Conservation (phyloP, 1,140 invertebrate species). For the Drosophila pruinosa region DNA sequence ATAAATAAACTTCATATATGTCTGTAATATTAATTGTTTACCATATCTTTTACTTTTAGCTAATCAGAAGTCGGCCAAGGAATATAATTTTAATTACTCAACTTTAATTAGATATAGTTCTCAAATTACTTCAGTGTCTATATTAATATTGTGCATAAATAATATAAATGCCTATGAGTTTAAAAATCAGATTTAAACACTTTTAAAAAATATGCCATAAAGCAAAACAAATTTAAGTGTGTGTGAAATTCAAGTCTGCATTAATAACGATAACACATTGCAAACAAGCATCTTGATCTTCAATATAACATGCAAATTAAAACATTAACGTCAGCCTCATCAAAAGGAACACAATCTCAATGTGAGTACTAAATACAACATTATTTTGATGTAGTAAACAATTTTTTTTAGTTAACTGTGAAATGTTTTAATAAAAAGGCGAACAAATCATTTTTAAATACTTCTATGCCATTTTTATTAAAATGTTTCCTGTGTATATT, state of each 20-base stretch:
- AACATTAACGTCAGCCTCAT: constrained; percentile 11
- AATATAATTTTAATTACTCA: constrained; percentile 13
- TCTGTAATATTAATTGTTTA: neutral
- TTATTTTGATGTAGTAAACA: neutral
- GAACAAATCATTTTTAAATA: neutral
- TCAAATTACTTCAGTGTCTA: constrained; percentile 40
- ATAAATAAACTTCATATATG: neutral
- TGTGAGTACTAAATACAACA: constrained; percentile 43
- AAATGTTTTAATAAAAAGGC: neutral
- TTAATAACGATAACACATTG: neutral
- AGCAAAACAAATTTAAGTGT: constrained; percentile 2
- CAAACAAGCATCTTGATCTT: constrained; percentile 3
- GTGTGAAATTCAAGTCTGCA: neutral
- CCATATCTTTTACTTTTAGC: constrained; percentile 36
- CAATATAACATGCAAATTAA: constrained; percentile 34
- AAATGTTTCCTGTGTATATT: neutral
- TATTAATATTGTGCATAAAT: constrained; percentile 30
- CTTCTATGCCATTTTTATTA: neutral
- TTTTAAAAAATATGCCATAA: constrained; percentile 1
- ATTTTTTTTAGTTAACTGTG: neutral
- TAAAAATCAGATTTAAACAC: constrained; percentile 22
- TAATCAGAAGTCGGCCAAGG: neutral
- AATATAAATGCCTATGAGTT: constrained; percentile 14
- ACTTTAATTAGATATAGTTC: constrained; percentile 1
- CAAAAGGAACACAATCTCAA: constrained; percentile 25